Evolutionary conservation across 2,113 vertebrate species (phyloP).

Genomic region (Cyprinodon variegatus): DNA sequence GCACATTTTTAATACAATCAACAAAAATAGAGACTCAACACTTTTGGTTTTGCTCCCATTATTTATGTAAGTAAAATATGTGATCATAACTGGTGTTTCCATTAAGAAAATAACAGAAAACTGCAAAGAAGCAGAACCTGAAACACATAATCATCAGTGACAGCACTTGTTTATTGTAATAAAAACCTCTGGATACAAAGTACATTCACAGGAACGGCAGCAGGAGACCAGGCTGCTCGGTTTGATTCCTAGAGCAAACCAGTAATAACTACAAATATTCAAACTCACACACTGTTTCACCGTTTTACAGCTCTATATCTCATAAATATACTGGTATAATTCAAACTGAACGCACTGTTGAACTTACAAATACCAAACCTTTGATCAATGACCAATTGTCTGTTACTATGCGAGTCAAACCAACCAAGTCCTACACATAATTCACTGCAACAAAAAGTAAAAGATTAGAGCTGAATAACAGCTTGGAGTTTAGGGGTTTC

Average conservation of each 20-base stretch:
- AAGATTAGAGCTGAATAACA: conserved; percentile 10
- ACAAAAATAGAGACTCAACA: not conserved
- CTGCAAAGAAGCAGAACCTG: not conserved
- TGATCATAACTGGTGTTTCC: not conserved
- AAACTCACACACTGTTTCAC: conserved; percentile 50
- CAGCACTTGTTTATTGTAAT: conserved; percentile 78
- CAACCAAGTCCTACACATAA: conserved; percentile 41
- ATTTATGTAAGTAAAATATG: not conserved
- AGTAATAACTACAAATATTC: conserved; percentile 61
- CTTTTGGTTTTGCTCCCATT: too few species aligned
- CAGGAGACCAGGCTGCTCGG: conserved; percentile 54
- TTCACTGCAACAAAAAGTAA: conserved; percentile 46
- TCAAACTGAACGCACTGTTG: conserved; percentile 52
- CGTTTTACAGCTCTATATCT: conserved; percentile 52
- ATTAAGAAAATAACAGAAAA: not conserved
- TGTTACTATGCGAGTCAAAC: conserved; percentile 32
- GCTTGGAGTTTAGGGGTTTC: conserved; percentile 5
- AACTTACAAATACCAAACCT: conserved; percentile 50
- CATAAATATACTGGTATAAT: conserved; percentile 50
- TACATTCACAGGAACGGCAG: conserved; percentile 79
- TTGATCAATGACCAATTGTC: conserved; percentile 16
- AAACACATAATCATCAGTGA: not conserved
- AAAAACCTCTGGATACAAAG: conserved; percentile 81
- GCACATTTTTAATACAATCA: too few species aligned
- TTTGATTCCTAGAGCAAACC: conserved; percentile 60